Evolutionary conservation across 2,113 vertebrate genomes (phyloP), one percentile per base, ranked within the genome.

Genomic region (Oncorhynchus nerka): DNA sequence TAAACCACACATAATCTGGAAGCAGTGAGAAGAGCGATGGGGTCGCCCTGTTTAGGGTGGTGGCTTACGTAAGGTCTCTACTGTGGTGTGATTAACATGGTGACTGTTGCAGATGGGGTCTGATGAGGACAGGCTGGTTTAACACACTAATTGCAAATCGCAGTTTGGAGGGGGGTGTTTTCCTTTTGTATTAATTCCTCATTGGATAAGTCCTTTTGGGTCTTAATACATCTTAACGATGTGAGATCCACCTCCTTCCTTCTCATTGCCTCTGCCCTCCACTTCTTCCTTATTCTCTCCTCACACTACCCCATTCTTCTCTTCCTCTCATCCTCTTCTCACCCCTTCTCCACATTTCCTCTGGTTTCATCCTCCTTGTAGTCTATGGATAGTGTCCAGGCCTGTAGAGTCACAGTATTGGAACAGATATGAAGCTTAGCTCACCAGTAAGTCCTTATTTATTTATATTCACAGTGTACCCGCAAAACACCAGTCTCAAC

Each of bases 11-110:
- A 55, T 13, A 55, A 62, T 70, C 73, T 76, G 62, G 2, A 76
- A 70, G 75, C 72, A 62, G 55, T 67, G 62, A 71, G 76, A 28
- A 16, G 59, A 59, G 45, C 79, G 75, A 81, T 68, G 64, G 57
- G 70, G 65, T 76, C 76, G 68, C 71, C 75, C 77, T 61, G 81
- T 82, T 85, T 74, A 73, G 66, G 6, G 5, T 67, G 13, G 71
- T 1, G 26, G 55, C 49, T 83, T 84, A 79, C 69, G 55, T 45
- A n/a, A 8, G 7, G 26, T 86, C 70, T 79, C 83, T 78, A 73
- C 57, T 68, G 48, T 68, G 55, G 48, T 79, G 66, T 83, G 84
- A 84, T 85, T 77, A 82, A 83, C 65, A 79, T 81, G 57, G 74
- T n/a, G 30, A 75, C 61, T 71, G 55, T 70, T 68, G 49, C 70